Evolutionary conservation across 2,113 vertebrate genomes (phyloP), one percentile per base, ranked within the genome.

Genomic region (Eretmochelys imbricata): DNA sequence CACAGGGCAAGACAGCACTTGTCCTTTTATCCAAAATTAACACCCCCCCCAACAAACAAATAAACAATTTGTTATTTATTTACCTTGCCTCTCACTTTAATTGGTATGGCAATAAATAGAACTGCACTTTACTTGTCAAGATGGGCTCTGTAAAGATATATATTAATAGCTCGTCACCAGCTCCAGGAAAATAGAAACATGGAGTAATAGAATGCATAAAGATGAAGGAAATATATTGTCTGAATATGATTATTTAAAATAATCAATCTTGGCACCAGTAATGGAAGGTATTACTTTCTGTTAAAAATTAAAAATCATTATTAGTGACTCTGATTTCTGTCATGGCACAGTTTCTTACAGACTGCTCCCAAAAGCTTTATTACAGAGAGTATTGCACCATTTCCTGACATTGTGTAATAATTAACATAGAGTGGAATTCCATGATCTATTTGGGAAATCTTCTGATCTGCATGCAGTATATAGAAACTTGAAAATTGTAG

Each of bases 171-270:
- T 95, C 94, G 83, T 20, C 65, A 88, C 57, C 48, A 88, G 17
- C 22, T 92, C n/a, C 4, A 94, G 46, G 94, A 50, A 87, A 92
- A 95, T 5, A 81, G 72, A 96, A 95, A 91, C 17, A n/a, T 85
- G 5, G 10, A 76, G 11, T 76, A 76, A 46, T 27, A 25, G 6
- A 76, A 76, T 76, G 24, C 11, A 24, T 76, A 24, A 76, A 76
- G 22, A 24, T 76, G 72, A 76, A 46, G 38, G 38, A 42, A 46
- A 46, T 75, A 42, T 22, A 24, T 75, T 42, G 6, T 46, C 38
- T 75, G 20, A 75, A 65, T 35, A 9, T 9, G n/a, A 20, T 20
- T 75, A 42, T 72, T n/a, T 22, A 57, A 65, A 89, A 96, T 93
- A 92, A 24, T 78, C 88, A 0, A 55, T 35, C 80, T 82, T 85